Evolutionary conservation across 2,113 vertebrate genomes (phyloP).

Genomic region (Mirza zaza): DNA sequence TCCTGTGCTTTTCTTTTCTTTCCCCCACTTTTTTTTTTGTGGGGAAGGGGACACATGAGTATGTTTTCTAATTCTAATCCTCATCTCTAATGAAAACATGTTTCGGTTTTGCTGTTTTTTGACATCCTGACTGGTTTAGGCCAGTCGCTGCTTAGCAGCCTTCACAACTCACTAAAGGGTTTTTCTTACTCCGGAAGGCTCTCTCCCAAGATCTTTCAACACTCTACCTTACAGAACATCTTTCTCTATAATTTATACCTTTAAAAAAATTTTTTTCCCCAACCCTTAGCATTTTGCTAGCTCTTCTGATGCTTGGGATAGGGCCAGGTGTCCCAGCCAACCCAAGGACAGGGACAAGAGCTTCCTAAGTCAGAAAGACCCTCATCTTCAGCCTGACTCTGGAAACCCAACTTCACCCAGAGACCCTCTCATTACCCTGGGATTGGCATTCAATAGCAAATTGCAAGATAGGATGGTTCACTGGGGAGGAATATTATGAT

Average conservation of each 20-base stretch:
- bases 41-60: no score
- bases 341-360: neutral
- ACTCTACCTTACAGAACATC: neutral
- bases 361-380: neutral
- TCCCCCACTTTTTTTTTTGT: neutral
- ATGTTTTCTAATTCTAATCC: neutral
- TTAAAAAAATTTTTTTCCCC: neutral
- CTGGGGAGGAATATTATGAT: neutral
- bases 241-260: neutral
- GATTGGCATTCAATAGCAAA: neutral
- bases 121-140: no score
- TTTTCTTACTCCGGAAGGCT: fast-evolving
- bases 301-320: neutral
- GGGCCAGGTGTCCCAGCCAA: neutral
- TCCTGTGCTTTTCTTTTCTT: neutral
- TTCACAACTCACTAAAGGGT: neutral
- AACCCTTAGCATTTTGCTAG: neutral
- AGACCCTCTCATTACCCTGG: fast-evolving
- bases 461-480: neutral
- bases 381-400: neutral
- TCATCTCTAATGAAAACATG: neutral
- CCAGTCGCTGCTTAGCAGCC: neutral
- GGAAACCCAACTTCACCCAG: neutral
- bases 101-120: neutral
- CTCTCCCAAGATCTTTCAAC: neutral